Evolutionary conservation across 2,113 vertebrate genomes (phyloP).

Genomic region (Thinocorus orbignyianus): DNA sequence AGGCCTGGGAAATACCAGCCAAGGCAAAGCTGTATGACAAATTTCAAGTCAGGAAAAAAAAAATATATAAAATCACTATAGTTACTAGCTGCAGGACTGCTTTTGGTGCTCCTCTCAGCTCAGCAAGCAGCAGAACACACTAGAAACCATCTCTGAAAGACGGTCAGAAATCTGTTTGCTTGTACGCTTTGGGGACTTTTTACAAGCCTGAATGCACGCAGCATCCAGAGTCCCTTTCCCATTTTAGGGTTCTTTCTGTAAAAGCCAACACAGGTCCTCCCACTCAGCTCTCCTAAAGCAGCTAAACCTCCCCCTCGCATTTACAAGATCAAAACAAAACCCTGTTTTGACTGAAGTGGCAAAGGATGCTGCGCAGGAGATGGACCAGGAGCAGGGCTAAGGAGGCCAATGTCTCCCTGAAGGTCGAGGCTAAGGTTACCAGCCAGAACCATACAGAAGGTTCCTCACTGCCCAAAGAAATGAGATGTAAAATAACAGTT

Average conservation of each 20-base stretch:
- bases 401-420: conserved; percentile 52
- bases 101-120: background rate
- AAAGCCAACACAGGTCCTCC: conserved; percentile 29
- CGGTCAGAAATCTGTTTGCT: background rate
- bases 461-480: background rate
- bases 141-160: background rate
- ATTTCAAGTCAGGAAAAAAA: background rate
- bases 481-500: background rate
- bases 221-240: background rate
- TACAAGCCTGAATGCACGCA: background rate
- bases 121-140: background rate
- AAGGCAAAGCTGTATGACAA: background rate
- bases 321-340: conserved; percentile 48
- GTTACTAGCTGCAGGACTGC: background rate
- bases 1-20: background rate
- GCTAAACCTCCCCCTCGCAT: conserved; percentile 7
- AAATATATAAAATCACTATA: background rate
- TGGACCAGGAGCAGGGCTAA: conserved; percentile 14
- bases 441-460: conserved; percentile 4
- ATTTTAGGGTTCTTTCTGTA: conserved; percentile 34
- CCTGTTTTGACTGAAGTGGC: conserved; percentile 59
- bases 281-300: conserved; percentile 17
- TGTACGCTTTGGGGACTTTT: background rate
- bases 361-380: conserved; percentile 29
- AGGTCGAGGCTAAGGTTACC: conserved; percentile 73